Evolutionary conservation across 2,113 vertebrate genomes (phyloP).

Genomic region (Otis tarda): DNA sequence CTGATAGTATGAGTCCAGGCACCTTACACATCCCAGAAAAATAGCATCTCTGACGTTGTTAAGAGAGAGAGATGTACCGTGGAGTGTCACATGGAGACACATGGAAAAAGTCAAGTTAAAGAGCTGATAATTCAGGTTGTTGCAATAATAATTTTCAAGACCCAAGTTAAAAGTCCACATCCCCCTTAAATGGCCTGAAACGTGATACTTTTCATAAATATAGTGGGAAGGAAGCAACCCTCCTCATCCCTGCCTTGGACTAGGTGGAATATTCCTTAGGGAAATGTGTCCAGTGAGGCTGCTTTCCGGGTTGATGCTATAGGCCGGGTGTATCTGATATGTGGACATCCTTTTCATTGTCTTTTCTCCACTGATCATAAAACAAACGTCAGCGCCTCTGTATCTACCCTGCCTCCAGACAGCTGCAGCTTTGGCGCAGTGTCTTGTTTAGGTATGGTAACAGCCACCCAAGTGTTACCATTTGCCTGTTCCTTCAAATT

Average conservation of each 20-base stretch:
- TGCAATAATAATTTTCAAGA: not conserved
- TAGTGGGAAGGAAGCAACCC: not conserved
- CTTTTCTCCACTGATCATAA: not conserved
- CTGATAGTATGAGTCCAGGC: not conserved
- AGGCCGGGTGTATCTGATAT: not conserved
- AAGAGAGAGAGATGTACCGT: not conserved
- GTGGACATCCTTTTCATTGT: not conserved
- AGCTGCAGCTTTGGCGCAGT: not conserved
- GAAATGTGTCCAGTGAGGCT: not conserved
- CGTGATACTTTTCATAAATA: not conserved
- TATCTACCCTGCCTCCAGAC: not conserved
- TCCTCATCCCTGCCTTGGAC: not conserved
- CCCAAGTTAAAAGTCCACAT: not conserved
- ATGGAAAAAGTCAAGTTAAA: not conserved
- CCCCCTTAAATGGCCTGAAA: not conserved
- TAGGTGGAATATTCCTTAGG: not conserved
- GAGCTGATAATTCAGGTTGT: not conserved
- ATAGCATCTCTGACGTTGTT: slow-evolving; percentile 40
- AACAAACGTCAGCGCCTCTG: not conserved
- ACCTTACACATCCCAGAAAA: not conserved
- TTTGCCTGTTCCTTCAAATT: not conserved
- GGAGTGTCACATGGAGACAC: not conserved
- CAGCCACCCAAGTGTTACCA: not conserved
- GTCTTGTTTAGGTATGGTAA: not conserved
- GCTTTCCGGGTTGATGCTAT: not conserved